A percentile compares a stretch with the other conserved stretches of the same genome.
Conservation (phyloP, 2,113 vertebrate genomes). For the Callopanchax toddi region DNA sequence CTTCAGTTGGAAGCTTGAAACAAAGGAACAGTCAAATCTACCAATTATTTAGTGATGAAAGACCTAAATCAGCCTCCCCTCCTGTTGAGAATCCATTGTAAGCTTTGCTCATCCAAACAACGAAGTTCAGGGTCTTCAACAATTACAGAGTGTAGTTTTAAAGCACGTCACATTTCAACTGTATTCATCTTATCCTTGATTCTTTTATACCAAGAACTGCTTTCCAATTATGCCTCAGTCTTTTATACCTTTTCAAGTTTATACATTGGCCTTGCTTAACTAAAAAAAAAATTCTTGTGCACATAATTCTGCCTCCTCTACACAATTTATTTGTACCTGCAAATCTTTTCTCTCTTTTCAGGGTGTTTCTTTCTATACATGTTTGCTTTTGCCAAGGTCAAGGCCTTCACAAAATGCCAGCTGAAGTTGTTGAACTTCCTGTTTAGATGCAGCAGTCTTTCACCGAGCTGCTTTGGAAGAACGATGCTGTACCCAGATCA, state of each 20-base stretch:
- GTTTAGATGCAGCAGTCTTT: slow-evolving; percentile 22
- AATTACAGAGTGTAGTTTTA: slow-evolving; percentile 9
- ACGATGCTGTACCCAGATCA: background rate
- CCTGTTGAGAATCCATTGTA: background rate
- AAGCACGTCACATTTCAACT: slow-evolving; percentile 6
- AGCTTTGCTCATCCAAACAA: background rate
- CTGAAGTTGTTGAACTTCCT: slow-evolving; percentile 39
- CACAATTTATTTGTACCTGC: slow-evolving; percentile 33
- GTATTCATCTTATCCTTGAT: slow-evolving; percentile 21
- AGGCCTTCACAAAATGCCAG: slow-evolving; percentile 29
- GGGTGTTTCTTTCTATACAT: slow-evolving; percentile 38
- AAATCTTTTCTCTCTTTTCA: slow-evolving; percentile 32
- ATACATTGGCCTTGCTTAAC: slow-evolving; percentile 40
- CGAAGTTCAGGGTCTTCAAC: background rate
- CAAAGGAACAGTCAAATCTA: background rate
- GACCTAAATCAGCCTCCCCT: background rate
- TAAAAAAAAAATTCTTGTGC: slow-evolving; percentile 22
- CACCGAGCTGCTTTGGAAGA: background rate
- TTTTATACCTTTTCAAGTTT: slow-evolving; percentile 38
- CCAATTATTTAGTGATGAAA: background rate
- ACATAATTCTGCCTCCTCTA: slow-evolving; percentile 31
- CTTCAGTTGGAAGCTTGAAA: background rate
- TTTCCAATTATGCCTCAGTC: slow-evolving; percentile 32
- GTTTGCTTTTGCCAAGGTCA: slow-evolving; percentile 50
- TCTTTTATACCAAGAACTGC: slow-evolving; percentile 27